Conservation (phyloP, 1,140 invertebrate genomes). For the Dendroctonus ponderosae region DNA sequence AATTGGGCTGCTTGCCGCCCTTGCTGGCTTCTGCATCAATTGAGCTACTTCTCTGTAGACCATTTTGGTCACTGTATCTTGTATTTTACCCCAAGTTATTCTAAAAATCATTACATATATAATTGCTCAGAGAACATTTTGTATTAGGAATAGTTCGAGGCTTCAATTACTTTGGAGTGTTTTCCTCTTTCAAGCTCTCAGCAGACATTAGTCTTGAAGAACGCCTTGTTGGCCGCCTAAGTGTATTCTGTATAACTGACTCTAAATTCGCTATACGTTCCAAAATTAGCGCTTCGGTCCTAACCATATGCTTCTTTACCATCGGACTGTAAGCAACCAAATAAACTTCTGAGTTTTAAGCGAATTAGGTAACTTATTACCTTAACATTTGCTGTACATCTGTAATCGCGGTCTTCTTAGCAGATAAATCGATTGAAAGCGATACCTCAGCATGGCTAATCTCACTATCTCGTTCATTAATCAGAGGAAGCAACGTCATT, state of each 20-base stretch:
- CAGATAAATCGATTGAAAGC: no score
- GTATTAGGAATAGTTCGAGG: background rate
- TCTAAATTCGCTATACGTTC: slow-evolving; percentile 34
- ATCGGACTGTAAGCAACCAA: slow-evolving; percentile 37
- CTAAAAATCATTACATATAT: slow-evolving; percentile 22
- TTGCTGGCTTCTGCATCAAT: slow-evolving; percentile 23
- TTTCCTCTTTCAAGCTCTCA: slow-evolving; percentile 26
- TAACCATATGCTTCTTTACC: slow-evolving; percentile 40
- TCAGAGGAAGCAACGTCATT: background rate
- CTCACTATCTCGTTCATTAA: slow-evolving; percentile 15
- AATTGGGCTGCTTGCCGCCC: slow-evolving; percentile 36
- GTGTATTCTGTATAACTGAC: slow-evolving; percentile 34
- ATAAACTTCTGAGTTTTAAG: slow-evolving; percentile 1
- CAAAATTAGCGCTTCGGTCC: slow-evolving; percentile 36
- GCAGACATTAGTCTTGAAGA: background rate
- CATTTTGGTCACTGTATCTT: slow-evolving; percentile 35
- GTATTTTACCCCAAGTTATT: slow-evolving; percentile 34
- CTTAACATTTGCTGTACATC: slow-evolving; percentile 32
- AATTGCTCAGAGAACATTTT: background rate
- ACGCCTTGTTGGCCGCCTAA: slow-evolving; percentile 27
- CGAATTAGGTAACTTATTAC: slow-evolving; percentile 9
- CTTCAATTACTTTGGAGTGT: slow-evolving; percentile 32
- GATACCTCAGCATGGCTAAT: slow-evolving; percentile 12
- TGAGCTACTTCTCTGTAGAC: slow-evolving; percentile 36
- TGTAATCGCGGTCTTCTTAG: no score